Percentiles rank a stretch among this genome's conserved stretches.
These are phyloP conservation scores for Scaptomyza montana DNA, from an alignment of 1,140 invertebrate genomes.

Conservation along the genomic window DNA sequence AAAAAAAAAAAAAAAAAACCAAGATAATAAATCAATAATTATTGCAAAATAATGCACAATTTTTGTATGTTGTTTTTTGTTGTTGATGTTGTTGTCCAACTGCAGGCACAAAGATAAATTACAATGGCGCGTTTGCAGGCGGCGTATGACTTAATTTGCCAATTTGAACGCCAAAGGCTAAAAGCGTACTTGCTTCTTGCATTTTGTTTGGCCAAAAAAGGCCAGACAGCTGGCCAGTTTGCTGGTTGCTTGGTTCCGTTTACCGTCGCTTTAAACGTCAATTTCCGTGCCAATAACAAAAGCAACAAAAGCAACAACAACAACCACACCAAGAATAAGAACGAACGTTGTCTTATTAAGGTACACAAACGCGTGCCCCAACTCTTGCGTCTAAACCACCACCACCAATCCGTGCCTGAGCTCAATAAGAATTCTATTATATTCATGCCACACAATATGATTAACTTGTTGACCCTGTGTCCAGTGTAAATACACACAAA, in stretches of 20 bases:
- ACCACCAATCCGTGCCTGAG: constrained; percentile 33
- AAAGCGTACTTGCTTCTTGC: constrained; percentile 62
- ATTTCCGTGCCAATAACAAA: constrained; percentile 66
- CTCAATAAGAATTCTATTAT: constrained; percentile 76
- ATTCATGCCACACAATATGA: constrained; percentile 76
- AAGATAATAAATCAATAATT: constrained; percentile 81
- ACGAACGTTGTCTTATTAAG: constrained; percentile 46
- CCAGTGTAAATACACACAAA: constrained; percentile 55
- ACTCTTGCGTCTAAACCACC: not conserved
- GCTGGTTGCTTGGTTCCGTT: constrained; percentile 1
- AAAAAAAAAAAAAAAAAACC: not conserved
- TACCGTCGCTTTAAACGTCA: constrained; percentile 70
- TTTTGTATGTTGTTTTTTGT: not conserved
- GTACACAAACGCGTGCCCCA: constrained; percentile 40
- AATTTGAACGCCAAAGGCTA: constrained; percentile 76
- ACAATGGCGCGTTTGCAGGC: constrained; percentile 66
- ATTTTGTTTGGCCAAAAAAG: constrained; percentile 56
- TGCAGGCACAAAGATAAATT: constrained; percentile 68
- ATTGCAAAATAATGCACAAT: constrained; percentile 70
- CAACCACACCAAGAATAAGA: constrained; percentile 9
- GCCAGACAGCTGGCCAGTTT: constrained; percentile 67
- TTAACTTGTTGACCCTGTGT: constrained; percentile 76
- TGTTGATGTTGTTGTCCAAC: not conserved
- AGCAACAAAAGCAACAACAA: constrained; percentile 10
- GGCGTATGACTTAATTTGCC: constrained; percentile 82